Conservation (phyloP, 2,888 invertebrate species). For the Carpatolechia fugitivella region DNA sequence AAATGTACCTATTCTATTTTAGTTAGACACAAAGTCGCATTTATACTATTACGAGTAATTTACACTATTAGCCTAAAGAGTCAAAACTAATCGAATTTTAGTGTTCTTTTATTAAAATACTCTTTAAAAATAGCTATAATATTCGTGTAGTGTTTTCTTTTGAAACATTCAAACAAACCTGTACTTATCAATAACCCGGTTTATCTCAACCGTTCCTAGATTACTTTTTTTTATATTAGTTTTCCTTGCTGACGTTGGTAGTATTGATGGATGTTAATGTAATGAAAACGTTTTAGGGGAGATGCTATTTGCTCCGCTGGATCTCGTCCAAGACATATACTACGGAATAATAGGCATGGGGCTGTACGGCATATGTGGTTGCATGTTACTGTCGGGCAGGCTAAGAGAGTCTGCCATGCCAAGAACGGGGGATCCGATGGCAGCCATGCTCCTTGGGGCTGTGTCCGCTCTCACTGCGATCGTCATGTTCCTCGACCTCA, state of each 20-base stretch:
- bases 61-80: too few species aligned
- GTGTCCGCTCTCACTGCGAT: slow-evolving; percentile 51
- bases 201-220: too few species aligned
- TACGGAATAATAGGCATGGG: slow-evolving; percentile 59
- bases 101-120: too few species aligned
- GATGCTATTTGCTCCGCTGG: slow-evolving; percentile 65
- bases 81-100: too few species aligned
- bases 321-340: slow-evolving; percentile 71
- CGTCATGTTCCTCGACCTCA: slow-evolving; percentile 63
- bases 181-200: too few species aligned
- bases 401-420: slow-evolving; percentile 40
- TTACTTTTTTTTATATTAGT: too few species aligned
- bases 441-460: slow-evolving; percentile 47
- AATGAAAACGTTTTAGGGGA: slow-evolving; percentile 60
- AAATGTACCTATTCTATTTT: not conserved
- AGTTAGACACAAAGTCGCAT: slow-evolving; percentile 14
- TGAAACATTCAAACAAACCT: not conserved
- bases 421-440: slow-evolving; percentile 53
- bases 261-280: slow-evolving; percentile 7
- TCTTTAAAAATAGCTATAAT: too few species aligned
- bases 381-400: slow-evolving; percentile 50
- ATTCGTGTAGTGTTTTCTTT: not conserved
- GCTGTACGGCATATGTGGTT: slow-evolving; percentile 57
- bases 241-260: not conserved
- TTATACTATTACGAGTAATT: slow-evolving; percentile 13